Evolutionary conservation across 2,888 invertebrate genomes (phyloP).

Genomic region (Catocala sponsa): DNA sequence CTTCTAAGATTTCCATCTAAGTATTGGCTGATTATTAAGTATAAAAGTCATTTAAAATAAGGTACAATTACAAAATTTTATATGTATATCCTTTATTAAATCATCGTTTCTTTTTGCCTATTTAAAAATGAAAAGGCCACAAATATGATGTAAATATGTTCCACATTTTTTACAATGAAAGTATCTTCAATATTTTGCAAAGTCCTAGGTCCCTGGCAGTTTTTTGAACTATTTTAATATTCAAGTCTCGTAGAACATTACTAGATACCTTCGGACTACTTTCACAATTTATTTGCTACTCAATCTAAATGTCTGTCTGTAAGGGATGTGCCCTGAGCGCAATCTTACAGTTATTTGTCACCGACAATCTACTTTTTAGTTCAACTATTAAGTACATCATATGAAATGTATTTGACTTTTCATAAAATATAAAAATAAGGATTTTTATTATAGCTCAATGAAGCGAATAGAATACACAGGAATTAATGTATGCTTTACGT

Average conservation of each 20-base stretch:
- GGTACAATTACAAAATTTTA: no score
- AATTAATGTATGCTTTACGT: no score
- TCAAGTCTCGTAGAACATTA: constrained; percentile 37
- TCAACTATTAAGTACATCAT: no score
- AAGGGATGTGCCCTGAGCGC: constrained; percentile 2
- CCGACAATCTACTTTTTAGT: background rate
- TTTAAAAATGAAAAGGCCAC: background rate
- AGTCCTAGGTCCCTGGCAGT: constrained; percentile 5
- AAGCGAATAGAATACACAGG: no score
- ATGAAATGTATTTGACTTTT: background rate
- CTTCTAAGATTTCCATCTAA: no score
- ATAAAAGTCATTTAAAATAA: no score
- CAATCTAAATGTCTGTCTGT: constrained; percentile 43
- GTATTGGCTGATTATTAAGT: no score
- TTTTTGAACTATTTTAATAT: constrained; percentile 37
- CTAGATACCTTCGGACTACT: constrained; percentile 37
- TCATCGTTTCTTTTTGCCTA: no score
- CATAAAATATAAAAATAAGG: no score
- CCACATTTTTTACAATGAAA: constrained; percentile 1
- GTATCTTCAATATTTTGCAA: background rate
- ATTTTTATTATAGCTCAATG: no score
- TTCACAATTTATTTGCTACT: constrained; percentile 49
- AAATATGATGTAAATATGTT: background rate
- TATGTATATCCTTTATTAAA: no score
- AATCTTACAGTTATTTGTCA: background rate